phyloP scores from a whole-genome alignment of 2,888 invertebrate species.

The Dynastes tityus region DNA sequence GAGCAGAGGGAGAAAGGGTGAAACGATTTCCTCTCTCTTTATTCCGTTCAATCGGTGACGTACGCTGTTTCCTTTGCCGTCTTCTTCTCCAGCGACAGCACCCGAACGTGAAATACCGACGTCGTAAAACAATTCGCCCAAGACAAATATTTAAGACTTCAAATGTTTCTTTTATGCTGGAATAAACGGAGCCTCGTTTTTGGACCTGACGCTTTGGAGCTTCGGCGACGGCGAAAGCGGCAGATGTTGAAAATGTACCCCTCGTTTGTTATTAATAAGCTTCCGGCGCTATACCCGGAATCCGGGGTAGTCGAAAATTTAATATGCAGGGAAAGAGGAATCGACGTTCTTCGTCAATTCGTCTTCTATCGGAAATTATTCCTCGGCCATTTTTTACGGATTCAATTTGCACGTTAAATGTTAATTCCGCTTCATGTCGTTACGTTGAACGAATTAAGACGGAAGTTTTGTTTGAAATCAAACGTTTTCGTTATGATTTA shows the following conservation, averaged over 20 bases:
- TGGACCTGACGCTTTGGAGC: conserved; percentile 2
- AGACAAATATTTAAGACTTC: conserved; percentile 42
- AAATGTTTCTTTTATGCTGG: conserved; percentile 42
- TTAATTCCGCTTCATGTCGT: background rate
- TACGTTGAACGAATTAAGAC: background rate
- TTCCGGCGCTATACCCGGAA: conserved; percentile 37
- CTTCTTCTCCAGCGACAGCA: background rate
- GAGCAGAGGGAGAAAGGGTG: background rate
- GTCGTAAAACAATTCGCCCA: conserved; percentile 43
- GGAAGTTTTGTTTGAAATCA: background rate
- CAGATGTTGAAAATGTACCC: conserved; percentile 43
- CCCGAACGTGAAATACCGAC: background rate
- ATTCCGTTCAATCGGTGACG: background rate
- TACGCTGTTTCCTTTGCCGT: background rate
- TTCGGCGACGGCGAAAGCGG: background rate
- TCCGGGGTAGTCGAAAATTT: conserved; percentile 37
- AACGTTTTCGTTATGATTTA: background rate
- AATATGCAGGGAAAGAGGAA: conserved; percentile 36
- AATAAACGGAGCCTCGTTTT: conserved; percentile 44
- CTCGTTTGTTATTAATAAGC: conserved; percentile 46
- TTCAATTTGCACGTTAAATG: conserved; percentile 14
- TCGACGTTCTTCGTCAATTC: conserved; percentile 11
- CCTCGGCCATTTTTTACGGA: conserved; percentile 21
- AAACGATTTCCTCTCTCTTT: background rate
- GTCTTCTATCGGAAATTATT: conserved; percentile 19